phyloP scores from a whole-genome alignment of 2,113 vertebrate genomes.

The Poeciliopsis turrubarensis region DNA sequence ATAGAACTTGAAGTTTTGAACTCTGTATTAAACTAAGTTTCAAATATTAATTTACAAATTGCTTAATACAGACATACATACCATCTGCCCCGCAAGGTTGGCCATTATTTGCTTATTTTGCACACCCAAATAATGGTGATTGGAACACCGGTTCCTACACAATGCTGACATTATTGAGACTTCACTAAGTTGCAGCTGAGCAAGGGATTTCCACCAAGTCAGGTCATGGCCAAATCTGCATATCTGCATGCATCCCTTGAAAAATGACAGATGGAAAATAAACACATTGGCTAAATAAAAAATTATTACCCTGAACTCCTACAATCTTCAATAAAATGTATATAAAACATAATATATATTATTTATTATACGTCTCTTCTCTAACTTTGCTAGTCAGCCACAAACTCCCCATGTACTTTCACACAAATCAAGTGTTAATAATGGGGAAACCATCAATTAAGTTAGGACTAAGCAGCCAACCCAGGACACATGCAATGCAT shows the following conservation, averaged over 20 bases:
- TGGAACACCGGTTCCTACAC: no score
- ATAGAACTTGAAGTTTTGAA: neutral
- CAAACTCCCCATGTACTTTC: neutral
- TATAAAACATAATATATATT: neutral
- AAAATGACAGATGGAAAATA: no score
- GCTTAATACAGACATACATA: neutral
- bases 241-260: no score
- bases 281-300: no score
- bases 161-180: no score
- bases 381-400: slow-evolving; percentile 2
- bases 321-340: neutral
- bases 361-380: neutral
- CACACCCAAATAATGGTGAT: no score
- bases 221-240: no score
- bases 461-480: slow-evolving; percentile 43
- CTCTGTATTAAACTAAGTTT: no score
- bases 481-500: slow-evolving; percentile 39
- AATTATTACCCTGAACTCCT: neutral
- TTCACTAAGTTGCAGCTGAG: no score
- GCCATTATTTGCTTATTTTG: no score
- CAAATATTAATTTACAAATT: neutral
- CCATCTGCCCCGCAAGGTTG: no score
- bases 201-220: no score
- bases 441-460: slow-evolving; percentile 27
- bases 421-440: slow-evolving; percentile 8